Evolutionary conservation across 92 coral and sea anemone genomes (phyloP).

Genomic region (Metridium senile): DNA sequence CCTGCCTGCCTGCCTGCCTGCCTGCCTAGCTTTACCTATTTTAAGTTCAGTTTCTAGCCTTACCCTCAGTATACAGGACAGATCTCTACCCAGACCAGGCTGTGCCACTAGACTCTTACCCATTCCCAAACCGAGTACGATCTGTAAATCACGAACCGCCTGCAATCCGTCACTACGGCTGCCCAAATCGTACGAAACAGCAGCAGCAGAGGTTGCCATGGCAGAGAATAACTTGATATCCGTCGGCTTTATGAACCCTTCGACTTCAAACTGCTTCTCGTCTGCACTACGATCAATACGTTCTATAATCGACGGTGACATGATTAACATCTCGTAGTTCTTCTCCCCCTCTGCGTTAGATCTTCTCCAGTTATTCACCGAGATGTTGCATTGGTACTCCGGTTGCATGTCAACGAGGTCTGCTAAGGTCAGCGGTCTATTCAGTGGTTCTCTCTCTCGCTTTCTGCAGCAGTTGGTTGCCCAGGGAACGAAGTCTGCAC

Average conservation of each 20-base stretch:
- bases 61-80: slow-evolving; percentile 40
- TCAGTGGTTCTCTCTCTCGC: slow-evolving; percentile 18
- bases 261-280: slow-evolving; percentile 50
- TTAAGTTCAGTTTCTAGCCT: slow-evolving; percentile 16
- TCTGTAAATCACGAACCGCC: slow-evolving; percentile 70
- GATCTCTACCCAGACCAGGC: not conserved
- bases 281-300: slow-evolving; percentile 55
- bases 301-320: slow-evolving; percentile 64
- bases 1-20: too few relatives aligned
- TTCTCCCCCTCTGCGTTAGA: slow-evolving; percentile 20
- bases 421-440: slow-evolving; percentile 65
- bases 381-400: slow-evolving; percentile 80
- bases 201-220: slow-evolving; percentile 97
- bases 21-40: too few relatives aligned
- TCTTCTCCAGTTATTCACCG: slow-evolving; percentile 69
- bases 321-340: slow-evolving; percentile 46
- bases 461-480: slow-evolving; percentile 19
- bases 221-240: slow-evolving; percentile 78
- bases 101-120: slow-evolving; percentile 64
- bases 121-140: slow-evolving; percentile 75
- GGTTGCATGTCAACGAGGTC: slow-evolving; percentile 74
- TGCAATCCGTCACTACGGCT: slow-evolving; percentile 34
- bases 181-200: slow-evolving; percentile 76
- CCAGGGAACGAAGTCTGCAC: slow-evolving; percentile 66
- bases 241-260: slow-evolving; percentile 60